A percentile compares a stretch with the other conserved stretches of the same genome.
phyloP scores from a whole-genome alignment of 2,113 vertebrate species.

The Cololabis saira region DNA sequence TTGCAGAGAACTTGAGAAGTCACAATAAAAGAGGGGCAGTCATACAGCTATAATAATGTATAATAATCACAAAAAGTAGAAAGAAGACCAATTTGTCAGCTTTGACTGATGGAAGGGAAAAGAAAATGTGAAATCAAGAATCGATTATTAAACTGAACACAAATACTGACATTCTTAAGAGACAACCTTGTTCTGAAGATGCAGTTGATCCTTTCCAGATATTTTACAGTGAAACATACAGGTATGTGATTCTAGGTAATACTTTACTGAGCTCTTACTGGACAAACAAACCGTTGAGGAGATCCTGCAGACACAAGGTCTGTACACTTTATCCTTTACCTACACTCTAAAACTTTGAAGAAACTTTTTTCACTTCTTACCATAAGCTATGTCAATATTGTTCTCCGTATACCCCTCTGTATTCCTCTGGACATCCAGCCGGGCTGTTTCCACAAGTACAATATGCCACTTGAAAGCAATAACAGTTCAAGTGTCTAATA shows the following conservation, averaged over 20 bases:
- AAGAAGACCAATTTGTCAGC: background rate
- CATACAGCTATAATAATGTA: conserved; percentile 16
- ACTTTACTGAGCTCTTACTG: conserved; percentile 20
- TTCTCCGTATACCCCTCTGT: conserved; percentile 45
- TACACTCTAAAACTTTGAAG: conserved; percentile 37
- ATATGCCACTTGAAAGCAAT: conserved; percentile 42
- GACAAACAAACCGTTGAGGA: conserved; percentile 49
- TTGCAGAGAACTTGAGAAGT: conserved; percentile 28
- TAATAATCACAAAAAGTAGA: background rate
- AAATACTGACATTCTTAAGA: background rate
- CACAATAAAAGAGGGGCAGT: conserved; percentile 20
- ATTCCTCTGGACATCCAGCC: conserved; percentile 48
- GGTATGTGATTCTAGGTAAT: background rate
- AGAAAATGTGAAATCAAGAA: background rate
- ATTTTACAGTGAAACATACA: conserved; percentile 14
- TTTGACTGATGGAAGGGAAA: too few relatives aligned
- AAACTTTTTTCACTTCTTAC: conserved; percentile 49
- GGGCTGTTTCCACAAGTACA: conserved; percentile 35
- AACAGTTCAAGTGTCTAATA: conserved; percentile 50
- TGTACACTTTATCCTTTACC: conserved; percentile 45
- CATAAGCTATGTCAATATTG: conserved; percentile 73
- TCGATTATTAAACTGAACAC: background rate
- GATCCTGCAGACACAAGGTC: conserved; percentile 31
- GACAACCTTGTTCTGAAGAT: too few relatives aligned
- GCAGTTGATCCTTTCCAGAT: too few relatives aligned